Conservation (phyloP, 2,797 vertebrate species). For the Myripristis jacobus region DNA sequence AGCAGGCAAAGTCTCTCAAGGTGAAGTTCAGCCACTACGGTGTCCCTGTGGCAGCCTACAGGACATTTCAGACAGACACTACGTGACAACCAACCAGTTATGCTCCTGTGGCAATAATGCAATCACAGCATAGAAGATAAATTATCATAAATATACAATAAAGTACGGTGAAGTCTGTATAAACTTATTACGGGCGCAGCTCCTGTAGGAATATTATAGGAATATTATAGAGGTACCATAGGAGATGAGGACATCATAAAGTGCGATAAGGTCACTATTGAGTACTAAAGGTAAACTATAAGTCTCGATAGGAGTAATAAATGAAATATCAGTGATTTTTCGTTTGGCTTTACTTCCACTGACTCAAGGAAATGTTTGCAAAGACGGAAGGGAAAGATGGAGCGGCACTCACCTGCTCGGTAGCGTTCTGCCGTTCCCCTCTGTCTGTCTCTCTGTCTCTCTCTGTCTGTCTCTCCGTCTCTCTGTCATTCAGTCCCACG, state of each 20-base stretch:
- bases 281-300: no score
- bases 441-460: background rate
- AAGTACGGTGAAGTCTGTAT: background rate
- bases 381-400: conserved; percentile 25
- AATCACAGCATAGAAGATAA: background rate
- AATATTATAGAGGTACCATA: background rate
- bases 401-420: conserved; percentile 54
- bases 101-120: background rate
- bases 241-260: no score
- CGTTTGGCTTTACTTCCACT: no score
- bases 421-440: background rate
- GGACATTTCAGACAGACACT: no score
- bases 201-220: background rate
- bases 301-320: background rate
- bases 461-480: background rate
- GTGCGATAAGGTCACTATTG: background rate
- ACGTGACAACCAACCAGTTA: no score
- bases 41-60: no score
- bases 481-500: conserved; percentile 11
- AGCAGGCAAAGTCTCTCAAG: background rate
- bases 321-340: no score
- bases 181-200: background rate
- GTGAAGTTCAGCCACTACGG: background rate
- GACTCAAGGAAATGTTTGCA: background rate
- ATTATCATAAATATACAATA: background rate